A percentile compares a stretch with the other conserved stretches of the same genome.
phyloP scores from a whole-genome alignment of 64 coral and sea anemone genomes.

The Porites australiensis region DNA sequence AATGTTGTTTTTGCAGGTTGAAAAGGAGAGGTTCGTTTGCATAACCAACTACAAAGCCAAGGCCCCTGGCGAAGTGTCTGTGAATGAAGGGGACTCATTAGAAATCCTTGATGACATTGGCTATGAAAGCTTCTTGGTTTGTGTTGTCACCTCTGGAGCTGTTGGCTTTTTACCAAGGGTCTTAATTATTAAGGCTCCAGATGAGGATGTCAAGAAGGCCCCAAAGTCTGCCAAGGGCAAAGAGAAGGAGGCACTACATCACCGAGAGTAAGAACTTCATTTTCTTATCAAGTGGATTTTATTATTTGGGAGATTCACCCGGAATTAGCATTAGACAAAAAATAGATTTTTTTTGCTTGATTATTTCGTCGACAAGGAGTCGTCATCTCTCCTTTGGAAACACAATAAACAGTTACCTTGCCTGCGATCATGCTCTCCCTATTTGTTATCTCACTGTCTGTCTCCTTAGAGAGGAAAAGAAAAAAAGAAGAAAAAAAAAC shows the following conservation, averaged over 20 bases:
- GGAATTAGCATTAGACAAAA: no score
- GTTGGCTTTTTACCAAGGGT: constrained; percentile 87
- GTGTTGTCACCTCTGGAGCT: constrained; percentile 70
- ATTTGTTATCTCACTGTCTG: no score
- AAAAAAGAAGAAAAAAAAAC: no score
- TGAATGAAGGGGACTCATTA: constrained; percentile 76
- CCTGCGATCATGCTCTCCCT: no score
- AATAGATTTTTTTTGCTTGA: no score
- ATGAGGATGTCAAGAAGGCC: constrained; percentile 65
- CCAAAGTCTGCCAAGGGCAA: constrained; percentile 61
- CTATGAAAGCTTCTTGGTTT: constrained; percentile 63
- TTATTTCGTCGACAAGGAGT: no score
- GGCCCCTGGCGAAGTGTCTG: constrained; percentile 69
- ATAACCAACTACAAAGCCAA: constrained; percentile 83
- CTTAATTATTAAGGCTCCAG: constrained; percentile 60
- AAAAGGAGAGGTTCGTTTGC: constrained; percentile 44
- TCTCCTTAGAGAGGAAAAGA: no score
- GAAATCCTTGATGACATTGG: constrained; percentile 80
- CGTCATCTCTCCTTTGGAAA: no score
- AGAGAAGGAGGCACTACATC: constrained; percentile 75
- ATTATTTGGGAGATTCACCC: no score
- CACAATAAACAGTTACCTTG: no score
- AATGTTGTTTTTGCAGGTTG: not conserved
- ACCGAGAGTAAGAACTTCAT: constrained; percentile 79
- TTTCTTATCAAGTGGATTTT: no score